A percentile compares a stretch with the other conserved stretches of the same genome.
Conservation (phyloP, 1,140 invertebrate species). For the Dinothrombium tinctorium region DNA sequence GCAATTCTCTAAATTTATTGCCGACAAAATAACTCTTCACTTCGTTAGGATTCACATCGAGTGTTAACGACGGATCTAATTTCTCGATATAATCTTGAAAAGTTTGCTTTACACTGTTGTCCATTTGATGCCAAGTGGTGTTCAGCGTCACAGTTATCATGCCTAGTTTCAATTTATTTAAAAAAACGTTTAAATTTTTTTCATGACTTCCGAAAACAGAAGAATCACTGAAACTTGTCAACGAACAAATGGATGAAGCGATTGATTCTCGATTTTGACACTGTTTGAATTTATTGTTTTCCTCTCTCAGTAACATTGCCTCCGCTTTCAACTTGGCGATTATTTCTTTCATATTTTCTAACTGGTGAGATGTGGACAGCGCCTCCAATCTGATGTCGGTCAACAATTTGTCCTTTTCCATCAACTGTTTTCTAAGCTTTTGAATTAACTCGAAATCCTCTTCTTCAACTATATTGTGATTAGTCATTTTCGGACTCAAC, state of each 20-base stretch:
- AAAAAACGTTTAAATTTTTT: neutral
- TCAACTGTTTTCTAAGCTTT: slow-evolving; percentile 67
- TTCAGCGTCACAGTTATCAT: neutral
- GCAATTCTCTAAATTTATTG: neutral
- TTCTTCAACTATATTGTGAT: neutral
- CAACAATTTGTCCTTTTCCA: slow-evolving; percentile 83
- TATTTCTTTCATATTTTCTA: slow-evolving; percentile 83
- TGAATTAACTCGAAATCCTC: slow-evolving; percentile 29
- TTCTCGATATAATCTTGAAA: neutral
- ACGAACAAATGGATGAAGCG: neutral
- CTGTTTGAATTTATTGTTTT: slow-evolving; percentile 76
- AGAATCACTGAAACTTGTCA: neutral
- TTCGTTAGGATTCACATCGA: neutral
- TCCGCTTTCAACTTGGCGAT: slow-evolving; percentile 79
- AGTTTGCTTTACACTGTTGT: neutral
- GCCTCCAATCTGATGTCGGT: slow-evolving; percentile 90
- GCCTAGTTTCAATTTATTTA: neutral
- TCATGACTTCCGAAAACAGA: neutral
- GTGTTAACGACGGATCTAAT: neutral
- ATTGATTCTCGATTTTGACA: neutral
- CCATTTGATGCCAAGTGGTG: neutral
- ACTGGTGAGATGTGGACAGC: slow-evolving; percentile 77
- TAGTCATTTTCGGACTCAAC: neutral
- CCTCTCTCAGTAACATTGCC: slow-evolving; percentile 60
- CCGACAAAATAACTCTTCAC: neutral